A percentile compares a stretch with the other conserved stretches of the same genome.
These are phyloP conservation scores for Crocallis elinguaria DNA, from an alignment of 2,888 invertebrate species.

Conservation along the genomic window DNA sequence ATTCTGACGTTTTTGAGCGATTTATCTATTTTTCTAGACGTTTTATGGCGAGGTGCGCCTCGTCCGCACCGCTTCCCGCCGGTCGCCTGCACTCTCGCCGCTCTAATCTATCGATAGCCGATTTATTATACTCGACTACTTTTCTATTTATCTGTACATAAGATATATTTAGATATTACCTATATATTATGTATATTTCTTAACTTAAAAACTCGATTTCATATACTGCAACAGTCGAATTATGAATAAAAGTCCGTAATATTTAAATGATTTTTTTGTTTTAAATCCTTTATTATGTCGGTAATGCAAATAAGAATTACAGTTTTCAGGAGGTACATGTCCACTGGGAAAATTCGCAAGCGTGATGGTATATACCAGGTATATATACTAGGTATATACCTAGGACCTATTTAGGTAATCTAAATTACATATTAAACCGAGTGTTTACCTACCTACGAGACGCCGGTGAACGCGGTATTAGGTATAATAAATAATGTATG, in stretches of 20 bases:
- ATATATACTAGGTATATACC: too few species aligned
- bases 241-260: slow-evolving; percentile 78
- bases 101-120: slow-evolving; percentile 83
- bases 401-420: too few species aligned
- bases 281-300: neutral
- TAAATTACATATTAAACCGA: too few species aligned
- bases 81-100: slow-evolving; percentile 83
- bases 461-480: too few species aligned
- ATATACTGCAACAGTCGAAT: slow-evolving; percentile 84
- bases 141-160: slow-evolving; percentile 85
- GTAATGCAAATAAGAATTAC: too few species aligned
- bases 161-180: slow-evolving; percentile 85
- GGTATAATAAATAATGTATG: too few species aligned
- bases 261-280: slow-evolving; percentile 38
- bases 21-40: slow-evolving; percentile 85
- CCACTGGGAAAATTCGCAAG: too few species aligned
- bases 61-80: slow-evolving; percentile 82
- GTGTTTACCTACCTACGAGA: too few species aligned
- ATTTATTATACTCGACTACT: slow-evolving; percentile 83
- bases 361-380: too few species aligned
- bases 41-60: slow-evolving; percentile 83
- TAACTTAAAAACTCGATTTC: slow-evolving; percentile 83
- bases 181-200: slow-evolving; percentile 84
- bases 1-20: slow-evolving; percentile 84
- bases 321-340: too few species aligned